Conservation (phyloP, 2,113 vertebrate species). For the Nicator chloris region DNA sequence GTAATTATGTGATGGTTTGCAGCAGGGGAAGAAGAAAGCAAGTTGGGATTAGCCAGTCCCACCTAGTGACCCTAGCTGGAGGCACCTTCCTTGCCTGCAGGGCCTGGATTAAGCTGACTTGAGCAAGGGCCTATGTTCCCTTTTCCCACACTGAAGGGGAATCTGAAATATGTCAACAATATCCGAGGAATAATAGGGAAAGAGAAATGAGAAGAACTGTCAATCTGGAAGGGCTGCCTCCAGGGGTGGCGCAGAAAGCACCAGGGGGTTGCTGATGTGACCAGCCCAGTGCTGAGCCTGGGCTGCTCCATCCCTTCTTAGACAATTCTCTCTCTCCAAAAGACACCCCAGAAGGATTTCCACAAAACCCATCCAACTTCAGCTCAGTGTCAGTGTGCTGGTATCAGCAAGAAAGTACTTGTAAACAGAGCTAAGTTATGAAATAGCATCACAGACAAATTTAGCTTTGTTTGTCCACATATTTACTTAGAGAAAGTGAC, state of each 20-base stretch:
- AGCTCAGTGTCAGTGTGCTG: not conserved
- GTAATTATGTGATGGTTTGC: not conserved
- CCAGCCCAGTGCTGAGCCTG: not conserved
- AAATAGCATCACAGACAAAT: not conserved
- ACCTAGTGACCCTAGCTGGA: not conserved
- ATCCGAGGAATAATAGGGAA: not conserved
- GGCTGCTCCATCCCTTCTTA: not conserved
- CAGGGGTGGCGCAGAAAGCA: not conserved
- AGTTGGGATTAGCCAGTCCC: not conserved
- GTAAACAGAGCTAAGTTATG: not conserved
- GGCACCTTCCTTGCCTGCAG: conserved; percentile 16
- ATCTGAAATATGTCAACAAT: conserved; percentile 57
- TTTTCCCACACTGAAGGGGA: conserved; percentile 52
- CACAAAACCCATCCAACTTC: not conserved
- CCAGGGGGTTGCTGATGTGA: not conserved
- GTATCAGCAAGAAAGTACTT: not conserved
- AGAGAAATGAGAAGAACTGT: not conserved
- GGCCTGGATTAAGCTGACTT: conserved; percentile 32
- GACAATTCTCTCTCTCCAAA: not conserved
- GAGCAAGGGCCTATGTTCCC: not conserved
- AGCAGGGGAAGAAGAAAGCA: not conserved
- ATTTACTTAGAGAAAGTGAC: not conserved
- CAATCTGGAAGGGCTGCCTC: not conserved
- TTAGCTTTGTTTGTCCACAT: not conserved
- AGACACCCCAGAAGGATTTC: not conserved